A percentile compares a stretch with the other conserved stretches of the same genome.
These are phyloP conservation scores for Sialia sialis DNA, from an alignment of 2,113 vertebrate genomes.

Conservation along the genomic window DNA sequence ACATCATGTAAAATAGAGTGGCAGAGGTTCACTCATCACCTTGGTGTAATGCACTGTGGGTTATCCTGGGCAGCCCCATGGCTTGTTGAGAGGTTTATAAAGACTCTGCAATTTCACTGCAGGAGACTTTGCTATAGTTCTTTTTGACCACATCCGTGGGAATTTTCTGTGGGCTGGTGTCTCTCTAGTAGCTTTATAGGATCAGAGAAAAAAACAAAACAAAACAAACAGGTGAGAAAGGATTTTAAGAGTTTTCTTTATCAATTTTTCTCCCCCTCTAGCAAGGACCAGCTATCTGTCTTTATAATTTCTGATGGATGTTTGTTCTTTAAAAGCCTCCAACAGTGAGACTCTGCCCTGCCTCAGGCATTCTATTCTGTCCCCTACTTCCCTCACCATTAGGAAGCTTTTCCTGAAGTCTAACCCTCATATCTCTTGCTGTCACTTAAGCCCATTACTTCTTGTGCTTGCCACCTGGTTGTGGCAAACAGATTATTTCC, in stretches of 20 bases:
- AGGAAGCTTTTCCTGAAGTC: background rate
- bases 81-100: background rate
- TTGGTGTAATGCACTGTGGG: background rate
- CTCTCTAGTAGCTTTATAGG: background rate
- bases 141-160: background rate
- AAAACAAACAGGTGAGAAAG: background rate
- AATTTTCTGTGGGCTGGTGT: background rate
- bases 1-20: background rate
- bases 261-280: background rate
- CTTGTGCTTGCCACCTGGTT: background rate
- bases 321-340: slow-evolving; percentile 20
- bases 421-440: background rate
- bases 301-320: background rate
- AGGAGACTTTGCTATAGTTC: background rate
- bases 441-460: background rate
- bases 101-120: background rate
- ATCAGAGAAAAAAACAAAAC: background rate
- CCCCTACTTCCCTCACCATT: background rate
- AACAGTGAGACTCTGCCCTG: background rate
- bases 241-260: background rate
- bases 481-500: background rate
- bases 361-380: background rate
- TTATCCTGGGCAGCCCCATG: background rate
- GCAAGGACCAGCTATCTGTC: background rate
- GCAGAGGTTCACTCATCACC: background rate